A percentile compares a stretch with the other conserved stretches of the same genome.
These are phyloP conservation scores for Protaetia brevitarsis DNA, from an alignment of 1,140 invertebrate genomes.

Conservation along the genomic window DNA sequence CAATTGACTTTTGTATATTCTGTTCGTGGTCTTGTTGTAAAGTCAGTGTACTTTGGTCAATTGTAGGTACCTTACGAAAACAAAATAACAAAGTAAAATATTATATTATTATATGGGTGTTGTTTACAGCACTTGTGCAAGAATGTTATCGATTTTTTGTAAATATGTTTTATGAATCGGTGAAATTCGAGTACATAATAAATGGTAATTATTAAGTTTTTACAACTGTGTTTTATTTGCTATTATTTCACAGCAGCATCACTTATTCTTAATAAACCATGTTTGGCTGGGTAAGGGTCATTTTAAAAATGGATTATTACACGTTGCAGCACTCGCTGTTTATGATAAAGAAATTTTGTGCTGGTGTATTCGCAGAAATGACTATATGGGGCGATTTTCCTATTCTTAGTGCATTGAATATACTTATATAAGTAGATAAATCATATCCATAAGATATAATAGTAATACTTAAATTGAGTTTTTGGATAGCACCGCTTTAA, in stretches of 20 bases:
- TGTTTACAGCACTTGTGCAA: slow-evolving; percentile 22
- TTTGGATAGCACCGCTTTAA: too few species aligned
- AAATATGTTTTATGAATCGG: slow-evolving; percentile 25
- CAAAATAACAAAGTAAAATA: background rate
- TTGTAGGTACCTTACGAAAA: slow-evolving; percentile 17
- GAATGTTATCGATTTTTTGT: slow-evolving; percentile 24
- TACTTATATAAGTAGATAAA: too few species aligned
- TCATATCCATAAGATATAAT: too few species aligned
- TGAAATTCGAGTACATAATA: slow-evolving; percentile 25
- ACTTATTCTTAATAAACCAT: background rate
- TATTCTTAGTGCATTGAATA: too few species aligned
- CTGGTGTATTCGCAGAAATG: too few species aligned
- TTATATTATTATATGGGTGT: slow-evolving; percentile 1
- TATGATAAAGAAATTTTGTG: too few species aligned
- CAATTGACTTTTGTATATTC: slow-evolving; percentile 20
- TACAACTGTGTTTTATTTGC: slow-evolving; percentile 13
- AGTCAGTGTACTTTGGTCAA: slow-evolving; percentile 22
- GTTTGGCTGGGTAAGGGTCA: too few species aligned
- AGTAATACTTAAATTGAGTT: too few species aligned
- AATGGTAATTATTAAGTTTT: slow-evolving; percentile 26
- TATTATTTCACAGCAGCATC: background rate
- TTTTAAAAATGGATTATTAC: too few species aligned
- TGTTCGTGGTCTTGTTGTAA: slow-evolving; percentile 5
- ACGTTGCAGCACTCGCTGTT: too few species aligned
- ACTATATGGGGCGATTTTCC: too few species aligned